Base-by-base conservation (phyloP, 2,888 invertebrate genomes). In the Bembecia ichneumoniformis region DNA sequence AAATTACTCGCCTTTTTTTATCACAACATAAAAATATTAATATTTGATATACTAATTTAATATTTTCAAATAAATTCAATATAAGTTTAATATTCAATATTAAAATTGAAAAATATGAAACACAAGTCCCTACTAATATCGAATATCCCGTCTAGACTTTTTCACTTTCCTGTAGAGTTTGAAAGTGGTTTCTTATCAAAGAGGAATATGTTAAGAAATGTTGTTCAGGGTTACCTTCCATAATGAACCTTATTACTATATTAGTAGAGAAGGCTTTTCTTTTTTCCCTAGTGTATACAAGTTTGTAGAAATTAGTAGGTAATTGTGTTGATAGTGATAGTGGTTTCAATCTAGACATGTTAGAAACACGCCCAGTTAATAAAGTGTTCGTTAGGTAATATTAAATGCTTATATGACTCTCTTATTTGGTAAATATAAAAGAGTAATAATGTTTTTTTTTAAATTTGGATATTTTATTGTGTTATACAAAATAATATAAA, bases 141-240 rank as follows among this genome's bases (percentile, higher is more conserved):
- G 46, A 56, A 51, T 58, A 53, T 51, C 49, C 15, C 46, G 46
- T 13, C 35, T 35, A 35, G 14, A 20, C 11, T 47, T 53, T 53
- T 28, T 46, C n/a, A 46, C 46, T 46, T 46, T 46, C 46, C 46
- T 28, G n/a, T 28, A 60, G 56, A 54, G 55, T 62, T 60, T 52
- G 71, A 70, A 68, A 68, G 68, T 64, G 58, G 63, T 62, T 51
- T 57, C 58, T 65, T 66, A 69, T 68, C 65, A 63, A 63, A 62
- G 60, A 51, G 56, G 56, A 59, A 59, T 67, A 55, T 66, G 64
- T 68, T 58, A 51, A 50, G 49, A 50, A 51, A 52, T 40, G 13
- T 13, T 40, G 48, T 48, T 16, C 9, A 5, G 40, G n/a, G 13
- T 40, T 9, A 0, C 4, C 40, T 40, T 13, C 11, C 13, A 40